A percentile compares a stretch with the other conserved stretches of the same genome.
Conservation (phyloP, 2,797 vertebrate species). For the Enteromius thamalakanensis region DNA sequence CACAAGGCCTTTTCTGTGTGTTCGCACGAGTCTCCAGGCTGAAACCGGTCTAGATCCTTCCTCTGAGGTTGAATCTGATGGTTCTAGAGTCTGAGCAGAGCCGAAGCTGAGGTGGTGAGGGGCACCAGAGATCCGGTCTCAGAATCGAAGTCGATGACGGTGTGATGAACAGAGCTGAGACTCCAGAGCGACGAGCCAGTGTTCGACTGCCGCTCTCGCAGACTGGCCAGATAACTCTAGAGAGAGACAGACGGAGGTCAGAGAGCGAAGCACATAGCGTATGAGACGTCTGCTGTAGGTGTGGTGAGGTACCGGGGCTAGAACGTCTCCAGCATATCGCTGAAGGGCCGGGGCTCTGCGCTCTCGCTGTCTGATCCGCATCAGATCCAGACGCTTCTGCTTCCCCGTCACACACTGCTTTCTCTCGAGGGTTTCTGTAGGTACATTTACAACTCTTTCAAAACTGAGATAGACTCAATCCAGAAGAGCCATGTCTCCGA, state of each 20-base stretch:
- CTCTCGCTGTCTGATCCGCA: slow-evolving; percentile 72
- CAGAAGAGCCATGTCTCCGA: too few relatives aligned
- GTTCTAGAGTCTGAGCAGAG: slow-evolving; percentile 72
- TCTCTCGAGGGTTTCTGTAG: too few relatives aligned
- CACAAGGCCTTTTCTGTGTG: slow-evolving; percentile 9
- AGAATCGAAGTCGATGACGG: slow-evolving; percentile 83
- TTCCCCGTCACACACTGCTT: slow-evolving; percentile 68
- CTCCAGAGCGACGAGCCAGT: slow-evolving; percentile 79
- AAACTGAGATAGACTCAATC: too few relatives aligned
- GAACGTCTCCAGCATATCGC: slow-evolving; percentile 82
- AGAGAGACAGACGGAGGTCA: slow-evolving; percentile 36
- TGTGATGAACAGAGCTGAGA: slow-evolving; percentile 76
- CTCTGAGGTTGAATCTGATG: neutral
- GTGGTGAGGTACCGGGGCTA: slow-evolving; percentile 77
- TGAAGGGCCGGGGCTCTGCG: slow-evolving; percentile 71
- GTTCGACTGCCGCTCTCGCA: slow-evolving; percentile 81
- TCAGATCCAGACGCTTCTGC: slow-evolving; percentile 76
- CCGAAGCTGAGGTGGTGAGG: slow-evolving; percentile 73
- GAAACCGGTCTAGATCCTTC: neutral
- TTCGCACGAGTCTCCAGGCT: too few relatives aligned
- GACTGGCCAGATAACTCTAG: slow-evolving; percentile 87
- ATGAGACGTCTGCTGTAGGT: too few relatives aligned
- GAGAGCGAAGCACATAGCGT: too few relatives aligned
- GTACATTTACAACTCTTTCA: too few relatives aligned
- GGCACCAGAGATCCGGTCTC: slow-evolving; percentile 85